Evolutionary conservation across 92 coral and sea anemone species (phyloP), one percentile per base, ranked within the genome.

Genomic region (Hydrozoanthus gracilis): DNA sequence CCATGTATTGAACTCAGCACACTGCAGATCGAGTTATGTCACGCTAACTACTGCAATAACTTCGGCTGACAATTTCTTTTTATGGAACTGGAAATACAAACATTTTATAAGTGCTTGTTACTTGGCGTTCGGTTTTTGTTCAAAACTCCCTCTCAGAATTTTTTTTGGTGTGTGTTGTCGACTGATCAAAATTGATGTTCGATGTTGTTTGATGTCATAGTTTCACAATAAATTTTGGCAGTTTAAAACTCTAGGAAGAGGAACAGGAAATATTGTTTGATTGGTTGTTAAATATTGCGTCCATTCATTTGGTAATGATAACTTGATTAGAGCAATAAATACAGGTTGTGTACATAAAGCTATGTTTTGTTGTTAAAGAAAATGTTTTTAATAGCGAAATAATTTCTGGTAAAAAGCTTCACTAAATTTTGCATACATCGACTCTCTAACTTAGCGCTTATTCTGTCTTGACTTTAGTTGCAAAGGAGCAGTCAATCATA

Each of bases 281-380:
- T 58, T 58, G 65, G 65, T 58, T 58, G 65, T 58, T 58, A 58
- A 58, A 58, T 58, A 58, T 58, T 58, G 65, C 65, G 65, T 14
- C 65, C 5, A 58, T 58, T 58, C 65, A 58, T 14, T 58, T 58
- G 65, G 65, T 58, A 58, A 58, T 58, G 65, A 58, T 58, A 58
- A 58, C 65, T 58, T 58, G 65, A 58, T 58, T 58, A 58, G 65
- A 58, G 65, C 65, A 58, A 58, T 58, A 58, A 58, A 58, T 14
- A 58, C 65, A 58, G 65, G 65, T 58, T 58, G 65, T 58, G 65
- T 58, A 58, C 65, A 58, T 58, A 58, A 58, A 58, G 65, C 65
- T 58, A 58, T 58, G 65, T 58, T 3, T 58, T 58, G 0, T 58
- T 58, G 1, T 0, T 58, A 58, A 14, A 58, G 65, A 58, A 58